Evolutionary conservation across 2,888 invertebrate species (phyloP), one percentile per base, ranked within the genome.

Genomic region (Mimumesa dahlbomi): DNA sequence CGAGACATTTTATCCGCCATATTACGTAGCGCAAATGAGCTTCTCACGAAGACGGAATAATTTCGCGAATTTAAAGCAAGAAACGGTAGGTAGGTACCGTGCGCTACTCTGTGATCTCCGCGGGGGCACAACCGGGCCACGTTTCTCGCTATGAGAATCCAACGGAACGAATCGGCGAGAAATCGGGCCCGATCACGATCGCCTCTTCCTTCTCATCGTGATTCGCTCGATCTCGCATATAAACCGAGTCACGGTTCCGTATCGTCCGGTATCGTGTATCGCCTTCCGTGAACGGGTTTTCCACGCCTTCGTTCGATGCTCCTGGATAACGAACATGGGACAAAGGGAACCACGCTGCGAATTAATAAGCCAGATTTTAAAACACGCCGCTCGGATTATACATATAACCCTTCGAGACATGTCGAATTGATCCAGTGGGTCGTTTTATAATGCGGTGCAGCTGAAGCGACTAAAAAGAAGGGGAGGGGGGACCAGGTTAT

Each of bases 301-400:
- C 16, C 40, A 16, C 46, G 29, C 29, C 14, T 18, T 1, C 49
- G 19, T 16, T 43, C 11, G 36, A 14, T 42, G 22, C 16, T 18
- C 11, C n/a, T 14, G 45, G 25, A 42, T 45, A 61, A 58, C 42
- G 49, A 63, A 50, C 25, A 52, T n/a, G 52, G 66, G 66, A 77
- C 77, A 75, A 70, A 74, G 72, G 72, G 69, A 66, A 59, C n/a
- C 77, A 80, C 74, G 81, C 74, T 75, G 84, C 84, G 88, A 87
- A 88, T 88, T 88, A 88, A 88, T 88, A 87, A 87, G 86, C 87
- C 81, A 79, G 83, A 81, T 86, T 80, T 76, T 74, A 81, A 81
- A 79, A 67, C 56, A 50, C 36, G 45, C 54, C 16, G 46, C 38
- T 62, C 45, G 11, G n/a, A 34, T 11, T n/a, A n/a, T n/a, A n/a